These are phyloP conservation scores for Cephus nigrinus DNA, from an alignment of 2,888 invertebrate genomes.

Conservation along the genomic window DNA sequence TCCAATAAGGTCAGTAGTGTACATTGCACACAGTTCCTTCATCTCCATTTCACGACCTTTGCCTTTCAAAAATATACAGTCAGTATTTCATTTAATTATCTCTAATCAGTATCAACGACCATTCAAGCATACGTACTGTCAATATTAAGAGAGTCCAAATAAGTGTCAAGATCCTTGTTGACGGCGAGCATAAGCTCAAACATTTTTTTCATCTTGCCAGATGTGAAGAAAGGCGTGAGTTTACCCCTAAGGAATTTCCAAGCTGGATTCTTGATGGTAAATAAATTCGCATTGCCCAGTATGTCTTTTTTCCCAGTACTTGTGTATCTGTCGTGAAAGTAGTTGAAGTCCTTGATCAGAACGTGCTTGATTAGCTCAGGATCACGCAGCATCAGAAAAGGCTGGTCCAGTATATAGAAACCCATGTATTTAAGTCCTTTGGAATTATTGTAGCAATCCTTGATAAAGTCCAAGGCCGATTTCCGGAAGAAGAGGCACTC, in stretches of 20 bases:
- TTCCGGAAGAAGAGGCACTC: conserved; percentile 51
- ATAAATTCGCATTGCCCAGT: conserved; percentile 64
- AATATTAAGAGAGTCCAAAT: conserved; percentile 34
- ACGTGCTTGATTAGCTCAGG: conserved; percentile 66
- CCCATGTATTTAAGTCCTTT: conserved; percentile 58
- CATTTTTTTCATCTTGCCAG: conserved; percentile 53
- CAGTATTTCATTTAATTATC: background rate
- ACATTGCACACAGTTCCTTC: conserved; percentile 53
- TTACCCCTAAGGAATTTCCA: conserved; percentile 66
- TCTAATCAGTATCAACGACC: background rate
- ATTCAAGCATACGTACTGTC: conserved; percentile 32
- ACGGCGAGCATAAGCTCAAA: conserved; percentile 46
- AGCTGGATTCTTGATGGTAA: conserved; percentile 63
- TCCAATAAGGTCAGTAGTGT: conserved; percentile 66
- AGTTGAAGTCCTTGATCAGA: conserved; percentile 66
- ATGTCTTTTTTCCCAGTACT: conserved; percentile 57
- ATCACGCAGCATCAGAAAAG: conserved; percentile 65
- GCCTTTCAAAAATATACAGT: conserved; percentile 22
- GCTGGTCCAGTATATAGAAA: conserved; percentile 64
- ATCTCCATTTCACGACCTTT: conserved; percentile 43
- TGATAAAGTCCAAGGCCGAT: conserved; percentile 56
- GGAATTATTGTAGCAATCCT: conserved; percentile 57
- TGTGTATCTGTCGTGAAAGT: conserved; percentile 60
- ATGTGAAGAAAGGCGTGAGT: conserved; percentile 67
- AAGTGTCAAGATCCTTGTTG: conserved; percentile 37